Evolutionary conservation across 2,888 invertebrate genomes (phyloP).

Genomic region (Electrophaes corylata): DNA sequence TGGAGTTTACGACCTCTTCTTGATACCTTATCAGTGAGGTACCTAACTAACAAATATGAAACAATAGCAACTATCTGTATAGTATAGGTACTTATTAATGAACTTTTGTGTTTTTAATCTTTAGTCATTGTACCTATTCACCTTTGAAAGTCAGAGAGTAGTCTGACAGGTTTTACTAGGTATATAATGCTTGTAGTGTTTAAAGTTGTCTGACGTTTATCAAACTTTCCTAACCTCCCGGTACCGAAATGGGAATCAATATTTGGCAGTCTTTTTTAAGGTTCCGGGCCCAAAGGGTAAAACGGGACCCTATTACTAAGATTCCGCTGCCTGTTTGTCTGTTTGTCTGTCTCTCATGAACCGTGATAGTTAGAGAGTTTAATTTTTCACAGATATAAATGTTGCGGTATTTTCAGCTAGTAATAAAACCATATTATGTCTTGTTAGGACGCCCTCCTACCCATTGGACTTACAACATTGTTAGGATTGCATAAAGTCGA

Average conservation of each 20-base stretch:
- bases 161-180: background rate
- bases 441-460: too few species aligned
- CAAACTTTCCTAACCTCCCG: background rate
- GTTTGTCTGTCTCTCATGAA: too few species aligned
- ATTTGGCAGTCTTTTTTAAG: background rate
- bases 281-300: too few species aligned
- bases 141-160: background rate
- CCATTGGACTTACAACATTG: too few species aligned
- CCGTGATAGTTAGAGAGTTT: too few species aligned
- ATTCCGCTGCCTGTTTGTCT: too few species aligned
- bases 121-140: background rate
- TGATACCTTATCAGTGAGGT: constrained; percentile 31
- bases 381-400: too few species aligned
- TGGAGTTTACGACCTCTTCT: constrained; percentile 66
- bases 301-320: too few species aligned
- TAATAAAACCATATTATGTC: too few species aligned
- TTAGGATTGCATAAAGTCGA: too few species aligned
- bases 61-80: background rate
- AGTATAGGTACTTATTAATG: too few species aligned
- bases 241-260: background rate
- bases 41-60: background rate
- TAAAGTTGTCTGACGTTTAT: background rate
- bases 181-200: background rate
- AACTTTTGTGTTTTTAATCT: background rate
- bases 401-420: too few species aligned